Conservation (phyloP, 2,797 vertebrate species). For the Sebastolobus altivelis region DNA sequence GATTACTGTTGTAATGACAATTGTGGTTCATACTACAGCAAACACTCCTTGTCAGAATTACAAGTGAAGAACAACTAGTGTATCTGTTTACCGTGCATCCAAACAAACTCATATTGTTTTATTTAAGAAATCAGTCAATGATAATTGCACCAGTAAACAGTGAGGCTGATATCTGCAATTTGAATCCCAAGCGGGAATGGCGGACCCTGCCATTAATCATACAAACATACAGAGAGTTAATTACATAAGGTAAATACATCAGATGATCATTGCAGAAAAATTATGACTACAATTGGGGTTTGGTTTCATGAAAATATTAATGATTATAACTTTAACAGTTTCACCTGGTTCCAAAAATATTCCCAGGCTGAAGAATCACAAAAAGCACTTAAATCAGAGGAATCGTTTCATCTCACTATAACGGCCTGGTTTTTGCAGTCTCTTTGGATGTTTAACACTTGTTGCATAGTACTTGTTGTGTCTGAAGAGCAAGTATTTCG, state of each 20-base stretch:
- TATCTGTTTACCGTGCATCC: background rate
- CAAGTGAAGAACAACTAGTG: background rate
- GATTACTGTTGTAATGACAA: background rate
- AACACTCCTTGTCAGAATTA: background rate
- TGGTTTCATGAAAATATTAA: background rate
- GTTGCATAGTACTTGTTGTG: constrained; percentile 10
- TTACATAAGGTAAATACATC: background rate
- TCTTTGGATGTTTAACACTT: constrained; percentile 29
- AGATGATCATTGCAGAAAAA: background rate
- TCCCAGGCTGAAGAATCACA: background rate
- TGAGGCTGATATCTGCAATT: background rate
- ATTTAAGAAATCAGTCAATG: background rate
- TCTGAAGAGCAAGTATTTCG: constrained; percentile 51
- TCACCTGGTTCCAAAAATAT: background rate
- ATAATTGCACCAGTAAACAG: background rate
- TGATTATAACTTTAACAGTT: background rate
- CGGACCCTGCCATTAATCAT: background rate
- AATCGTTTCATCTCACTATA: background rate
- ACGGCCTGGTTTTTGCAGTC: background rate
- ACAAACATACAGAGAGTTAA: background rate
- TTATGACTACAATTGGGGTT: background rate
- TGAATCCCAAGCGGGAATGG: too few relatives aligned
- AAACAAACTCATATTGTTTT: background rate
- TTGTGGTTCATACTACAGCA: background rate
- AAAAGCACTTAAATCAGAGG: background rate